phyloP scores from a whole-genome alignment of 2,113 vertebrate species.

The Plestiodon gilberti region DNA sequence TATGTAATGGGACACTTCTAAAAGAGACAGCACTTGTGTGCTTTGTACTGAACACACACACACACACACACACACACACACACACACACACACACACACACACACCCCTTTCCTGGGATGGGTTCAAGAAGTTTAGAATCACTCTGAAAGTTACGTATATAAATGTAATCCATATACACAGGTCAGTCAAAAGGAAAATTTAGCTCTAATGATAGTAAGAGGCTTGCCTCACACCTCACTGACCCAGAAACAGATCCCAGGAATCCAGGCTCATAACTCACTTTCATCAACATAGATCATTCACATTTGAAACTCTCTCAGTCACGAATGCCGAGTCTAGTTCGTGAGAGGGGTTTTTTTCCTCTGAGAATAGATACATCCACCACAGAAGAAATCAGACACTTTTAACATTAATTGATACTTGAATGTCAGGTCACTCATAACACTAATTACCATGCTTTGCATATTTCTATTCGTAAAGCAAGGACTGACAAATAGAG shows the following conservation, averaged over 20 bases:
- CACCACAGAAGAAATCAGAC: rapidly evolving
- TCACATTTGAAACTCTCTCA: neutral
- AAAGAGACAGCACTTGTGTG: constrained; percentile 23
- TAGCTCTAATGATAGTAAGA: constrained; percentile 5
- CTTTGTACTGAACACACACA: constrained; percentile 26
- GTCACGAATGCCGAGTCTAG: neutral
- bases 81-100: too few relatives aligned
- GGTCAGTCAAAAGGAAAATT: constrained; percentile 21
- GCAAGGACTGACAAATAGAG: neutral
- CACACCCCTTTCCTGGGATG: neutral
- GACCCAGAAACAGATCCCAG: constrained; percentile 30
- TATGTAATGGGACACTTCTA: constrained; percentile 8
- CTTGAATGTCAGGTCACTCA: neutral
- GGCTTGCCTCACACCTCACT: neutral
- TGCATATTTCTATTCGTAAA: neutral
- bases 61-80: too few relatives aligned
- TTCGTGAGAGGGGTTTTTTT: neutral
- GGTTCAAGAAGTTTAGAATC: constrained; percentile 18
- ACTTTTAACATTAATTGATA: neutral
- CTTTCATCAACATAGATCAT: constrained; percentile 5
- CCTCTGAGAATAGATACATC: neutral
- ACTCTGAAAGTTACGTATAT: constrained; percentile 20
- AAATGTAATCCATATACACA: constrained; percentile 13
- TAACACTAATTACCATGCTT: neutral
- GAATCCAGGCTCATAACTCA: neutral